Evolutionary conservation across 2,888 invertebrate species (phyloP).

Genomic region (Netelia fuscicornis): DNA sequence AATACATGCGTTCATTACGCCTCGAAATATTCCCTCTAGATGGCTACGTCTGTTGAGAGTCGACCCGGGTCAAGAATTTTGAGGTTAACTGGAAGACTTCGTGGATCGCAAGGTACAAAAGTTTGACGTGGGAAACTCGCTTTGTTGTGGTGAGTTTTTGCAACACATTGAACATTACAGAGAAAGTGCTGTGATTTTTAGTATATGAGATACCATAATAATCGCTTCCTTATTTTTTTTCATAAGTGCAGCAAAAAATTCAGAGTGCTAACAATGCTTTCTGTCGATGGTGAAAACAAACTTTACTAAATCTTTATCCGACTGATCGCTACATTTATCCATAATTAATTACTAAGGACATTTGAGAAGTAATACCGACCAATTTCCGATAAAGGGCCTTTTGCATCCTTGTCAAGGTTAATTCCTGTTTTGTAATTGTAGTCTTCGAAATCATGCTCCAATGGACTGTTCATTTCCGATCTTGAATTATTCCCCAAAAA

Average conservation of each 20-base stretch:
- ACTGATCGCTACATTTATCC: too few species aligned
- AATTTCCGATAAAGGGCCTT: constrained; percentile 76
- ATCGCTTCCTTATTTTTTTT: too few species aligned
- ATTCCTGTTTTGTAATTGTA: constrained; percentile 76
- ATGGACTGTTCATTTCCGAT: constrained; percentile 84
- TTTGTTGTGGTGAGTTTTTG: too few species aligned
- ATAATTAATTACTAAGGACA: neutral
- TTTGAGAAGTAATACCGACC: constrained; percentile 74
- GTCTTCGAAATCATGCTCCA: constrained; percentile 82
- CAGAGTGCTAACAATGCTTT: too few species aligned
- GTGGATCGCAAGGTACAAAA: too few species aligned
- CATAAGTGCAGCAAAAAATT: too few species aligned
- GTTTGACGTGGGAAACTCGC: too few species aligned
- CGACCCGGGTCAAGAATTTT: neutral
- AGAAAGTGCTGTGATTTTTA: too few species aligned
- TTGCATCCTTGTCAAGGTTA: constrained; percentile 70
- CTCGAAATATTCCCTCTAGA: neutral
- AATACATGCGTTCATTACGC: neutral
- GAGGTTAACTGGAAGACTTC: neutral
- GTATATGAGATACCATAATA: too few species aligned
- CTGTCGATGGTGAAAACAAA: neutral
- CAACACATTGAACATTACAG: too few species aligned
- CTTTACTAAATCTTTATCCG: neutral
- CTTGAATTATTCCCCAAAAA: constrained; percentile 71
- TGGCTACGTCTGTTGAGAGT: neutral